A percentile compares a stretch with the other conserved stretches of the same genome.
Conservation (phyloP, 2,113 vertebrate genomes). For the Gadus macrocephalus region DNA sequence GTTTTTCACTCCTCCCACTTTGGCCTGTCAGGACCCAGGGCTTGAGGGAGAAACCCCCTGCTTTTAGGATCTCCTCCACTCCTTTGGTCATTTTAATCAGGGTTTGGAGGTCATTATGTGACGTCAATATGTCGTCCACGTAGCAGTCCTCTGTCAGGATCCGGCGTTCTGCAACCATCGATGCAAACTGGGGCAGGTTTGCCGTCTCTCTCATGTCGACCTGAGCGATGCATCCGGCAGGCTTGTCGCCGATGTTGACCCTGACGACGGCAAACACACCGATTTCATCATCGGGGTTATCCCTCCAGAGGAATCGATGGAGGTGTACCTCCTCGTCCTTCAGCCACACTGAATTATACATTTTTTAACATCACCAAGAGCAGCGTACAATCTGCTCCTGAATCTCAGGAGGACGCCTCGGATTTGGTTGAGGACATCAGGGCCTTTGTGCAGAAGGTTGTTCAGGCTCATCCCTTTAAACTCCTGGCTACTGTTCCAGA, state of each 20-base stretch:
- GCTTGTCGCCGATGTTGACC: no score
- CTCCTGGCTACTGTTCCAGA: no score
- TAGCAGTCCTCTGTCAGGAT: slow-evolving; percentile 22
- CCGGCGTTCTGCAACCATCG: not conserved
- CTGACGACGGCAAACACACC: slow-evolving; percentile 13
- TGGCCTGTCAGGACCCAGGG: no score
- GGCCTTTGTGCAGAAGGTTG: no score
- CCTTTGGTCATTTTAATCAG: slow-evolving; percentile 2
- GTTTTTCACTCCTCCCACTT: no score
- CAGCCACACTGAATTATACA: no score
- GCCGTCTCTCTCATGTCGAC: slow-evolving; percentile 14
- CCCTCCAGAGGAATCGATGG: slow-evolving; percentile 33
- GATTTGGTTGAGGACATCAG: slow-evolving; percentile 25
- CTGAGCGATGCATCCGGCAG: slow-evolving; percentile 30
- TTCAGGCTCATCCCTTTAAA: no score
- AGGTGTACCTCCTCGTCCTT: slow-evolving; percentile 25
- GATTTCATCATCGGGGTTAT: slow-evolving; percentile 8
- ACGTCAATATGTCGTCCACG: slow-evolving; percentile 23
- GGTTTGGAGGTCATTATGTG: slow-evolving; percentile 1
- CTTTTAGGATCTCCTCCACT: slow-evolving; percentile 16
- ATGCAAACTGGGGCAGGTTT: not conserved
- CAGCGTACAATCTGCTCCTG: not conserved
- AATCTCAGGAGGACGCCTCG: slow-evolving; percentile 15
- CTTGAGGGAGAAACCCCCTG: no score
- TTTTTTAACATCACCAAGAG: slow-evolving; percentile 20